Conservation (phyloP, 2,888 invertebrate genomes). For the Steinernema scapterisci region DNA sequence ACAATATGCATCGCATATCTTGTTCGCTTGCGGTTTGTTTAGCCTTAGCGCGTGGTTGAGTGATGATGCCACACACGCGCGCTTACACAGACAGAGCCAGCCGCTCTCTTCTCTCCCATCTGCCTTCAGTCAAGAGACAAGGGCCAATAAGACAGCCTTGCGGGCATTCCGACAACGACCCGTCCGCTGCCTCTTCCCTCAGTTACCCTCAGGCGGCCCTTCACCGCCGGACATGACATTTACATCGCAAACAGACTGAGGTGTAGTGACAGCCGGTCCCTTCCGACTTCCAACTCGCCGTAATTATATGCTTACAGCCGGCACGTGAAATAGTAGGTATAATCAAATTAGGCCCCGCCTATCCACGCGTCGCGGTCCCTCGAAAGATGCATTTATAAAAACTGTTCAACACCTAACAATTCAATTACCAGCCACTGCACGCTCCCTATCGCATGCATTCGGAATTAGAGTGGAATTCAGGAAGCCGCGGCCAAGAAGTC, state of each 20-base stretch:
- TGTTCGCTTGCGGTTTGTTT: slow-evolving; percentile 30
- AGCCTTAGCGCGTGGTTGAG: slow-evolving; percentile 29
- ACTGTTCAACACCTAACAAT: slow-evolving; percentile 26
- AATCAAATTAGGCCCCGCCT: slow-evolving; percentile 26
- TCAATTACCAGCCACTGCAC: slow-evolving; percentile 13
- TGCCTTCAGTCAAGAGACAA: slow-evolving; percentile 18
- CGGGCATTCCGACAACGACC: slow-evolving; percentile 20
- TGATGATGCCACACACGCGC: slow-evolving; percentile 31
- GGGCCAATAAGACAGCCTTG: slow-evolving; percentile 27
- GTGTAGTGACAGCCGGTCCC: background rate
- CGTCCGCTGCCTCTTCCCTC: background rate
- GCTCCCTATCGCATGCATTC: slow-evolving; percentile 10
- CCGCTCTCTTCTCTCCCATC: slow-evolving; percentile 23
- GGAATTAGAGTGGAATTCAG: background rate
- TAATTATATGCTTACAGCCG: slow-evolving; percentile 12
- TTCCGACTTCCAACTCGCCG: background rate
- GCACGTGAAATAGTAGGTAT: slow-evolving; percentile 12
- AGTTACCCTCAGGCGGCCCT: slow-evolving; percentile 9
- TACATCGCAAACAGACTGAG: slow-evolving; percentile 13
- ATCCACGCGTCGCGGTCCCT: background rate
- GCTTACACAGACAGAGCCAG: slow-evolving; percentile 28
- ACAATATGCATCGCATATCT: slow-evolving; percentile 30
- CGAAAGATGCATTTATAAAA: slow-evolving; percentile 1
- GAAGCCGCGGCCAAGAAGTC: background rate
- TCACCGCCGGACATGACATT: slow-evolving; percentile 19